These are phyloP conservation scores for Pterostichus madidus DNA, from an alignment of 2,888 invertebrate genomes.

Conservation along the genomic window DNA sequence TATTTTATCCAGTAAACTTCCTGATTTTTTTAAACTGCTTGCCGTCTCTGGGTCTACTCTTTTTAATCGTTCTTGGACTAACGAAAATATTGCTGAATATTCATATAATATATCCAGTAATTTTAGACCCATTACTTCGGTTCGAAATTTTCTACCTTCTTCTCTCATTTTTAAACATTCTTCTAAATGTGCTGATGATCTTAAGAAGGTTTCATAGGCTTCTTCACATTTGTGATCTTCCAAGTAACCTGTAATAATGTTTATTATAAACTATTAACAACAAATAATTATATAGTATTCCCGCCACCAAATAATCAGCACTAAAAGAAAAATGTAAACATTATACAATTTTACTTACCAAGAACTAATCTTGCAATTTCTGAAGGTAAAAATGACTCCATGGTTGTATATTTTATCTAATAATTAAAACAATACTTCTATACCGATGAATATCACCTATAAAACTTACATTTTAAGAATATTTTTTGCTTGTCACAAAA, in stretches of 20 bases:
- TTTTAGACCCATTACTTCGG: constrained; percentile 73
- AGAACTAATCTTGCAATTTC: constrained; percentile 72
- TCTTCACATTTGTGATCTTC: constrained; percentile 73
- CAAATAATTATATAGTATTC: constrained; percentile 7
- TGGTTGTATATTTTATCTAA: constrained; percentile 64
- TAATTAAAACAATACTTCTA: constrained; percentile 11
- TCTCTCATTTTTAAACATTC: constrained; percentile 70
- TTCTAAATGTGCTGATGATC: constrained; percentile 71
- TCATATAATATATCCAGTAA: constrained; percentile 74
- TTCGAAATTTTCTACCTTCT: constrained; percentile 73
- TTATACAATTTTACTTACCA: constrained; percentile 69
- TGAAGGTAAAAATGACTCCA: constrained; percentile 71
- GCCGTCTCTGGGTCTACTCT: constrained; percentile 64
- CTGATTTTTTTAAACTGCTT: constrained; percentile 63
- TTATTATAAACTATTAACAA: not conserved
- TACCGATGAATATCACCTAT: not conserved
- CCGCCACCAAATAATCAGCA: constrained; percentile 11
- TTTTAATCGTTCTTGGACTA: constrained; percentile 74
- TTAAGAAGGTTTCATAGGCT: constrained; percentile 74
- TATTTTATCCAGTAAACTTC: constrained; percentile 67
- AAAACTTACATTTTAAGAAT: constrained; percentile 21
- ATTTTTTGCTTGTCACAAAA: constrained; percentile 32
- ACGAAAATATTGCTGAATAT: constrained; percentile 74
- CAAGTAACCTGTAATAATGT: constrained; percentile 74
- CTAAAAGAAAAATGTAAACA: constrained; percentile 47